Base-by-base conservation (phyloP, 2,888 invertebrate species). In the Tiliacea citrago region DNA sequence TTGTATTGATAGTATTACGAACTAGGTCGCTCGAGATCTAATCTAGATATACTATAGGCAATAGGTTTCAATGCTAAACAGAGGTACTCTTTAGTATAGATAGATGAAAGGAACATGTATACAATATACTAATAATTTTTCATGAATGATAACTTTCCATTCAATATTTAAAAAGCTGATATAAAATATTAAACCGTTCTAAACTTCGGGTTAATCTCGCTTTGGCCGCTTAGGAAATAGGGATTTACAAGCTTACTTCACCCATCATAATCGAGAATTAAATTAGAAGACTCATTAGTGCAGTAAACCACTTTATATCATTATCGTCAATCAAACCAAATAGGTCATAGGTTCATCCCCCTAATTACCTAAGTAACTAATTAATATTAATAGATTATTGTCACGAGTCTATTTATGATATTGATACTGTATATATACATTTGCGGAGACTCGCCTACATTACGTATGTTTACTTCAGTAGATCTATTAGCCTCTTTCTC, bases 1-100 rank as follows among this genome's bases (percentile, higher is more conserved):
- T 58, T 69, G 69, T 80, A 77, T 81, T 85, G 85, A 86, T 86
- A 86, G 79, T 85, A 77, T 77, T 73, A 67, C 63, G 58, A 86
- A 85, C 72, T 86, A 73, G 85, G 81, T 83, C 86, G 35, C 67
- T 12, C 49, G 62, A 81, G 82, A 82, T 82, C 81, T 79, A 79
- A 74, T 81, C 81, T 84, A 81, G 75, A 68, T 73, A 70, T 63
- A 79, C 65, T 73, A 60, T 70, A 70, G 68, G 67, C 67, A 65
- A 65, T 55, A 53, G 63, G 57, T 79, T 82, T 79, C 86, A 86
- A 84, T 86, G 77, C 73, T 83, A 73, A 60, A 74, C 35, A 72
- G 61, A 57, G 2, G 29, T 60, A 61, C 45, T 53, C 21, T 51
- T 58, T 29, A 65, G 29, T 9, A 35, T 57, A 74, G 12, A 68